Evolutionary conservation across 2,113 vertebrate species (phyloP), one percentile per base, ranked within the genome.

Genomic region (Cyphomyrus discorhynchus): DNA sequence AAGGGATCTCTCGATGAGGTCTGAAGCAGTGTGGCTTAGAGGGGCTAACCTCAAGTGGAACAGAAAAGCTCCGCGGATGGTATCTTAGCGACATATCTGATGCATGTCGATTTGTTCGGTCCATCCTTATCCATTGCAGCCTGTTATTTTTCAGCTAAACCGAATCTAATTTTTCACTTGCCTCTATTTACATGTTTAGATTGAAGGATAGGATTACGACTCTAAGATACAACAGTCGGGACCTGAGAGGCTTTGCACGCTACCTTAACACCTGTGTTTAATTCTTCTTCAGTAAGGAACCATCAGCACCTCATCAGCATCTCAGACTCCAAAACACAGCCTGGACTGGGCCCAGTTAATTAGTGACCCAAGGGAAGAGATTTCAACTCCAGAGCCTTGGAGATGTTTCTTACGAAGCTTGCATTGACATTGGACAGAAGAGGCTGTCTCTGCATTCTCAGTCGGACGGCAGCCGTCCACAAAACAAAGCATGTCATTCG

Each of bases 361-460:
- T 95, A 96, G 93, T 94, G 90, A 90, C 92, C 93, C 95, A 95
- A 95, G 56, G 96, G 95, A 94, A 94, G 95, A 96, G 95, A 94
- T 95, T 95, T 95, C 94, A 92, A 94, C 94, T 94, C 95, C 94
- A 93, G 94, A 95, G 94, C 95, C 94, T 90, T 89, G 3, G 91
- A 66, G 93, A 92, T 90, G 94, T 95, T 95, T 95, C 94, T 96
- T 94, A 95, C 90, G 89, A 91, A 90, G 86, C 89, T 91, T 45
- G 66, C 93, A 91, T 91, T 91, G 91, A 91, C 93, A 89, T 62
- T 83, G 90, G 92, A 91, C 89, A 93, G 90, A 92, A 88, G 58
- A 89, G 87, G 82, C 66, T 5, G 13, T 82, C 88, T 83, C 45
- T 85, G 77, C 46, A 88, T 84, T 47, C 9, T 17, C 27, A 82